phyloP scores from a whole-genome alignment of 2,888 invertebrate genomes.

The Cheilosia scutellata region DNA sequence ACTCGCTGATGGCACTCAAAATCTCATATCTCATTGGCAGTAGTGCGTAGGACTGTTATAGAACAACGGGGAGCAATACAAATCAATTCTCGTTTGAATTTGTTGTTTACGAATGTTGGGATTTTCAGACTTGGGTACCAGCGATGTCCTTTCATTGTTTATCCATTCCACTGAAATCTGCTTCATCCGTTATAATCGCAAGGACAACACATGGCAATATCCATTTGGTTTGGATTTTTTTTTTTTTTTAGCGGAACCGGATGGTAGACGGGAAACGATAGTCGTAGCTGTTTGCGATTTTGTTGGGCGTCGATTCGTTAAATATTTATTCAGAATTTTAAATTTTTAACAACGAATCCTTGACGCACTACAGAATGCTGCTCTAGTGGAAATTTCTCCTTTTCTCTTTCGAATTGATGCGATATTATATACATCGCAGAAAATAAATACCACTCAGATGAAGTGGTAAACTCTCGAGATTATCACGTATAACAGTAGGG shows the following conservation, averaged over 20 bases:
- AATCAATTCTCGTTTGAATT: conserved; percentile 51
- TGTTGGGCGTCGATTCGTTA: conserved; percentile 58
- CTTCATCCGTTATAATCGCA: conserved; percentile 57
- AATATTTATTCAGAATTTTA: conserved; percentile 70
- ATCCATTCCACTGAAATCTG: conserved; percentile 47
- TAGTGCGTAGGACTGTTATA: conserved; percentile 11
- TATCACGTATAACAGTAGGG: conserved; percentile 8
- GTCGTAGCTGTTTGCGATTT: conserved; percentile 40
- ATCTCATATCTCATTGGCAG: conserved; percentile 34
- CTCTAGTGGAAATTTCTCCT: conserved; percentile 7
- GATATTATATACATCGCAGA: conserved; percentile 1
- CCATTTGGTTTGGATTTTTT: background rate
- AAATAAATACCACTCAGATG: conserved; percentile 29
- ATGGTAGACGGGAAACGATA: conserved; percentile 19
- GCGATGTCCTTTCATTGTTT: conserved; percentile 36
- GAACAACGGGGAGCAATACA: conserved; percentile 10
- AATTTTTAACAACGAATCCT: conserved; percentile 46
- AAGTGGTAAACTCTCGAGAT: background rate
- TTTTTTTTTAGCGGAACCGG: conserved; percentile 27
- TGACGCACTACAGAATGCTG: conserved; percentile 1
- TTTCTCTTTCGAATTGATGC: conserved; percentile 10
- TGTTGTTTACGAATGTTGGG: conserved; percentile 55
- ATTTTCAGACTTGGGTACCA: conserved; percentile 5
- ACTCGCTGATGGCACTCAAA: conserved; percentile 18
- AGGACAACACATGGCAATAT: conserved; percentile 43